phyloP scores from a whole-genome alignment of 2,113 vertebrate genomes.

The Paramisgurnus dabryanus region DNA sequence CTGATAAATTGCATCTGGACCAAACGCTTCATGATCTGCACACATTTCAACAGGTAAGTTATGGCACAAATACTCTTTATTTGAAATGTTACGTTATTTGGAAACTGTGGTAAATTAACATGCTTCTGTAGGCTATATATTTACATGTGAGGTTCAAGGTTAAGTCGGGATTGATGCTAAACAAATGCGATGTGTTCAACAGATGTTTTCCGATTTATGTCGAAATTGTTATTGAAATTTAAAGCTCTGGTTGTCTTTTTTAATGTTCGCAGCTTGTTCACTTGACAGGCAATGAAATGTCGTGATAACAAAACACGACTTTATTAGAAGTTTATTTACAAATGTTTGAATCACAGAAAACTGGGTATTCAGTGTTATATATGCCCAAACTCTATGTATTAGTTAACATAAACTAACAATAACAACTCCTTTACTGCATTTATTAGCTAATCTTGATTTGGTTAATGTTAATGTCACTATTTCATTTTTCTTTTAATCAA shows the following conservation, averaged over 20 bases:
- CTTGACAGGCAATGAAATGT: neutral
- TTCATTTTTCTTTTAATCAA: too few species aligned
- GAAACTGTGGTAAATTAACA: neutral
- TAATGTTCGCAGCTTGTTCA: neutral
- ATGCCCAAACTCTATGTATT: too few species aligned
- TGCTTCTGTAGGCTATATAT: neutral
- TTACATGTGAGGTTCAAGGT: neutral
- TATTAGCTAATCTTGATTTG: too few species aligned
- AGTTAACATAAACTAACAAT: too few species aligned
- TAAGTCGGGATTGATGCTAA: neutral
- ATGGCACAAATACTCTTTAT: neutral
- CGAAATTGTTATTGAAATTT: neutral
- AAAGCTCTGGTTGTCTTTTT: neutral
- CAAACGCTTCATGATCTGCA: neutral
- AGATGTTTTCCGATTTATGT: neutral
- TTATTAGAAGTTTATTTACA: neutral
- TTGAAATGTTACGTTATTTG: neutral
- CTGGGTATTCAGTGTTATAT: too few species aligned
- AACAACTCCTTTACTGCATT: too few species aligned
- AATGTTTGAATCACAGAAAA: neutral
- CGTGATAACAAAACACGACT: neutral
- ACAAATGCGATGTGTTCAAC: neutral
- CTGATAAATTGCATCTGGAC: neutral
- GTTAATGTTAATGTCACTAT: too few species aligned
- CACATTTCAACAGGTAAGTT: slow-evolving; percentile 2